A percentile compares a stretch with the other conserved stretches of the same genome.
Conservation (phyloP, 2,888 invertebrate genomes). For the Hofmannophila pseudospretella region DNA sequence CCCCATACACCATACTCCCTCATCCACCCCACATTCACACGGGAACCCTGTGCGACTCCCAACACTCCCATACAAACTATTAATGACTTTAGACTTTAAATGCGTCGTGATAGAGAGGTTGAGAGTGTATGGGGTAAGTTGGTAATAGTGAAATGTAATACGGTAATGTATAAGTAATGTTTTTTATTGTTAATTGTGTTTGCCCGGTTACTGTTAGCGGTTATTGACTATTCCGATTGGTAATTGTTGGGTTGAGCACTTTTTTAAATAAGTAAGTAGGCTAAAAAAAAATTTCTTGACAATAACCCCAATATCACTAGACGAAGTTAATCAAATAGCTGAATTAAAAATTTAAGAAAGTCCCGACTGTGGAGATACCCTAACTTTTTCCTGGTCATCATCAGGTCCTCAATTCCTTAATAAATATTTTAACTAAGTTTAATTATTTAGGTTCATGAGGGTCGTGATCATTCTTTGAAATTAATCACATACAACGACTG, state of each 20-base stretch:
- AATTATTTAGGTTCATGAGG: no score
- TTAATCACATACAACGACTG: no score
- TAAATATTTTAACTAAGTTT: no score
- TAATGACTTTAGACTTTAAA: conserved; percentile 3
- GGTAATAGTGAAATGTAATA: conserved; percentile 28
- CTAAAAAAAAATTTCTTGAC: no score
- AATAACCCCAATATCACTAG: no score
- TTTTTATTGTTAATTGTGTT: conserved; percentile 37
- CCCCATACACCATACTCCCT: conserved; percentile 15
- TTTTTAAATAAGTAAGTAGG: no score
- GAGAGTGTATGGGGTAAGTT: neutral
- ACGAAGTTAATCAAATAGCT: no score
- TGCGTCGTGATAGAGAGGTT: neutral
- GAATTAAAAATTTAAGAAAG: no score
- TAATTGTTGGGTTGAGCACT: conserved; percentile 13
- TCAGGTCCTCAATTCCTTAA: no score
- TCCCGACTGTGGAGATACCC: no score
- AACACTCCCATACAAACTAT: conserved; percentile 6
- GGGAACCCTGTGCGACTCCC: conserved; percentile 35
- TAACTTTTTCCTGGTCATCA: no score
- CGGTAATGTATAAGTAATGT: conserved; percentile 26
- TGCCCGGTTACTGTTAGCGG: conserved; percentile 25
- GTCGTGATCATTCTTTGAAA: no score
- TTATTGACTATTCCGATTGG: conserved; percentile 19
- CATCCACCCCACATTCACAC: conserved; percentile 46